A percentile compares a stretch with the other conserved stretches of the same genome.
Evolutionary conservation across 2,888 invertebrate genomes (phyloP).

Genomic region (Apamea epomidion): DNA sequence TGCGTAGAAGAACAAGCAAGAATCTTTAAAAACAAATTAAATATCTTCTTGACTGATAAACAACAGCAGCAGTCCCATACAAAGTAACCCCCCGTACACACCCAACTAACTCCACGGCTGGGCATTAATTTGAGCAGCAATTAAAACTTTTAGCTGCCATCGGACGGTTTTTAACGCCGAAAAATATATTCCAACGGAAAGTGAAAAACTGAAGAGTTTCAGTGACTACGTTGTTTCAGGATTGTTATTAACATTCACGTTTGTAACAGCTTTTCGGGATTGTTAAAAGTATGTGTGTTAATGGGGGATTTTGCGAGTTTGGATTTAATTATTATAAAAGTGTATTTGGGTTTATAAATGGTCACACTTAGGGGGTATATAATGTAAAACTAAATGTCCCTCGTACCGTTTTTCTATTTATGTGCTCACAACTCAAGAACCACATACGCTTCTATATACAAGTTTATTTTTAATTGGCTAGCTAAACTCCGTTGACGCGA

Average conservation of each 20-base stretch:
- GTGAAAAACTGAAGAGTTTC: constrained; percentile 49
- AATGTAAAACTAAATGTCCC: background rate
- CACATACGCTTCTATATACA: too few species aligned
- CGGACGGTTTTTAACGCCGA: constrained; percentile 75
- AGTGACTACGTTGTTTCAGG: constrained; percentile 37
- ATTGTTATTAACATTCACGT: constrained; percentile 30
- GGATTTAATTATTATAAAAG: background rate
- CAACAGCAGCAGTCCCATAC: background rate
- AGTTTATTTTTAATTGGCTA: too few species aligned
- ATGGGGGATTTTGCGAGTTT: constrained; percentile 3
- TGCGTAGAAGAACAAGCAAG: background rate
- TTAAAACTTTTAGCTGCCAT: constrained; percentile 81
- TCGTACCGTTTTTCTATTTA: background rate
- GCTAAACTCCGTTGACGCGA: too few species aligned
- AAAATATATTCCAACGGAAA: constrained; percentile 68
- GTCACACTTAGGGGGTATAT: too few species aligned
- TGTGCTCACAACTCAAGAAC: background rate
- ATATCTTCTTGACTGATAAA: background rate
- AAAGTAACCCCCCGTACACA: constrained; percentile 4
- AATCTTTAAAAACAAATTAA: too few species aligned
- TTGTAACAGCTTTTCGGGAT: constrained; percentile 13
- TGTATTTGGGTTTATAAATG: background rate
- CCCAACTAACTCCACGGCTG: constrained; percentile 59
- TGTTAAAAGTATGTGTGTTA: constrained; percentile 35
- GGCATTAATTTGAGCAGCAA: constrained; percentile 84